Evolutionary conservation across 2,888 invertebrate genomes (phyloP).

Genomic region (Caenorhabditis sp.): DNA sequence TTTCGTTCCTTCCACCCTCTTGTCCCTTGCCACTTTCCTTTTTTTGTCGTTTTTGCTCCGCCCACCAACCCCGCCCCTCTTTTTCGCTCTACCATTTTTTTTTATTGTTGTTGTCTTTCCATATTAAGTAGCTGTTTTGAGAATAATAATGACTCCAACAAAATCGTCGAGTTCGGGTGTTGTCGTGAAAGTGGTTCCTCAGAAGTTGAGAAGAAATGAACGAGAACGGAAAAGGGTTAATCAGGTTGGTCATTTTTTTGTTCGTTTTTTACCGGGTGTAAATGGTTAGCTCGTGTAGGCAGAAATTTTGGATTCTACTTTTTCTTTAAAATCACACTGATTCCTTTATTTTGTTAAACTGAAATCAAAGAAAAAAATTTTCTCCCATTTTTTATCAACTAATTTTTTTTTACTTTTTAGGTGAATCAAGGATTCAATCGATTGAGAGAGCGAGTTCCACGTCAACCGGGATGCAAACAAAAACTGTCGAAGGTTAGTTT

Average conservation of each 20-base stretch:
- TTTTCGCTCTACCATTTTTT: background rate
- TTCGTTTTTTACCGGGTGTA: too few species aligned
- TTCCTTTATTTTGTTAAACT: too few species aligned
- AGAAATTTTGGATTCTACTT: background rate
- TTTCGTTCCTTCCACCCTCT: background rate
- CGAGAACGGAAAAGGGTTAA: slow-evolving; percentile 49
- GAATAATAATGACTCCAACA: background rate
- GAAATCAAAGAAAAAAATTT: too few species aligned
- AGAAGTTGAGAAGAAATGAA: slow-evolving; percentile 42
- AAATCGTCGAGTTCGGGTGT: background rate
- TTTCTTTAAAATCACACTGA: too few species aligned
- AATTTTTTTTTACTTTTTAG: slow-evolving; percentile 18
- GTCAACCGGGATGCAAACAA: slow-evolving; percentile 21
- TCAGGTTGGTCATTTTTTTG: slow-evolving; percentile 23
- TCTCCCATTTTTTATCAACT: too few species aligned
- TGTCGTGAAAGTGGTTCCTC: background rate
- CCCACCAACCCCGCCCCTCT: background rate
- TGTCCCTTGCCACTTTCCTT: background rate
- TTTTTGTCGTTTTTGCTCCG: background rate
- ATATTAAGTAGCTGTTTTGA: too few species aligned
- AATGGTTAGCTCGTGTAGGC: too few species aligned
- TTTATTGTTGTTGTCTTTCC: background rate
- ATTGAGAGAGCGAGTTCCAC: slow-evolving; percentile 42
- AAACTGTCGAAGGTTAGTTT: slow-evolving; percentile 45
- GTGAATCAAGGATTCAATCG: slow-evolving; percentile 49